Base-by-base conservation (phyloP, 2,113 vertebrate species). In the Gadus chalcogrammus region DNA sequence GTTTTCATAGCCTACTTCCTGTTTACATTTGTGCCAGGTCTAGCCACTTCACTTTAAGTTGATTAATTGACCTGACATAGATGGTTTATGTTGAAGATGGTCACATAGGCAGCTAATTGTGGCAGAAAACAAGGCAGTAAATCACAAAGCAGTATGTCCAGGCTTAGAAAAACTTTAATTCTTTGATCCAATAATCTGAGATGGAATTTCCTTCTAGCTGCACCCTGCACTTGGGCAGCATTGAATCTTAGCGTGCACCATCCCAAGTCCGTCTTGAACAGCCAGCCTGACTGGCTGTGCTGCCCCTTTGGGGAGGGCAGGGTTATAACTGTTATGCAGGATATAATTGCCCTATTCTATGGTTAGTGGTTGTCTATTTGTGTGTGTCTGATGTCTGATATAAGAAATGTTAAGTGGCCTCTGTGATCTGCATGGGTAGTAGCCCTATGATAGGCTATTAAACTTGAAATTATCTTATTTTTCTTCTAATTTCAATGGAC, bases 191-290 rank as follows among this genome's bases (percentile, higher is more conserved):
- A 18, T 52, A 42, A 24, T 74, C 74, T 71, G 59, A 56, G 70
- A 79, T 87, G 72, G 70, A 81, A 84, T 86, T 82, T 84, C 79
- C 22, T 61, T 71, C 52, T 16, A 68, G 68, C 84, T 82, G 79
- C 70, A 79, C 76, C 83, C 74, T 79, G 76, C 70, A 73, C 61
- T 65, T 11, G 68, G 56, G 61, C 61, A 66, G 65, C 81, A 91
- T 89, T 11, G 86, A 90, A 88, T 87, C 81, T 76, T 82, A 78
- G 68, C 69, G 70, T 78, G 72, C 63, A 72, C 68, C 68, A 81
- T 83, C 71, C 80, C 68, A 79, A 58, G 62, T 56, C 77, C 27
- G 48, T 61, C 55, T 18, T 71, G 61, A 73, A 61, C 68, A 74
- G 82, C 80, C 88, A 79, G 84, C 85, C 75, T 24, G 31, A 78